A percentile compares a stretch with the other conserved stretches of the same genome.
Evolutionary conservation across 2,888 invertebrate genomes (phyloP).

Genomic region (Thecocarcelia acutangulata): DNA sequence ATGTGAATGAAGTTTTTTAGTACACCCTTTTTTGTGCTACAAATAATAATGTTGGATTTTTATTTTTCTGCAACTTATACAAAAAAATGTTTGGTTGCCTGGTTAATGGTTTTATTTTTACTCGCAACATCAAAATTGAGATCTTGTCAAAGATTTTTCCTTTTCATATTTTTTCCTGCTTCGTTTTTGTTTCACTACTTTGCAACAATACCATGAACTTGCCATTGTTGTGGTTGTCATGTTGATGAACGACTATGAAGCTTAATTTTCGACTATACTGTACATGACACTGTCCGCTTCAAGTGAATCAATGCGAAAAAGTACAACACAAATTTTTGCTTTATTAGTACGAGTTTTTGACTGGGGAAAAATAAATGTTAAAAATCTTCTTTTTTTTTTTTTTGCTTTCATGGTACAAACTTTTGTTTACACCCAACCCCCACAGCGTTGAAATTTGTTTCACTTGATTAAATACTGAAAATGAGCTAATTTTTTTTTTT

Average conservation of each 20-base stretch:
- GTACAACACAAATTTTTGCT: neutral
- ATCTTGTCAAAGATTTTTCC: slow-evolving; percentile 62
- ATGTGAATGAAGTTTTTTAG: slow-evolving; percentile 10
- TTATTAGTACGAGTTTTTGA: slow-evolving; percentile 38
- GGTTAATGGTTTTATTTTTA: slow-evolving; percentile 15
- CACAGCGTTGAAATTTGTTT: slow-evolving; percentile 47
- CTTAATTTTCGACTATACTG: slow-evolving; percentile 42
- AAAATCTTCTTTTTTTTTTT: slow-evolving; percentile 17
- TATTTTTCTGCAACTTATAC: neutral
- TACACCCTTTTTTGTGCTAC: neutral
- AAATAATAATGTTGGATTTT: neutral
- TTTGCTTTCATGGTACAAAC: slow-evolving; percentile 26
- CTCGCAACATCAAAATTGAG: slow-evolving; percentile 44
- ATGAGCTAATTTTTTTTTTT: slow-evolving; percentile 60
- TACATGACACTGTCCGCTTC: slow-evolving; percentile 27
- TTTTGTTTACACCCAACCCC: slow-evolving; percentile 46
- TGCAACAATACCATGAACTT: slow-evolving; percentile 26
- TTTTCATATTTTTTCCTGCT: neutral
- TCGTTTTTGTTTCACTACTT: slow-evolving; percentile 13
- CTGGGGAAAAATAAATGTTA: slow-evolving; percentile 1
- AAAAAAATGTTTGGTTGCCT: slow-evolving; percentile 21
- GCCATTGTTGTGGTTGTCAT: slow-evolving; percentile 57
- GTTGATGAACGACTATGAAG: slow-evolving; percentile 47
- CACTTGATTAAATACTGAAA: slow-evolving; percentile 54
- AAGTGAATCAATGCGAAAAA: slow-evolving; percentile 5